These are phyloP conservation scores for Nothobranchius furzeri DNA, from an alignment of 2,113 vertebrate species.

Conservation along the genomic window DNA sequence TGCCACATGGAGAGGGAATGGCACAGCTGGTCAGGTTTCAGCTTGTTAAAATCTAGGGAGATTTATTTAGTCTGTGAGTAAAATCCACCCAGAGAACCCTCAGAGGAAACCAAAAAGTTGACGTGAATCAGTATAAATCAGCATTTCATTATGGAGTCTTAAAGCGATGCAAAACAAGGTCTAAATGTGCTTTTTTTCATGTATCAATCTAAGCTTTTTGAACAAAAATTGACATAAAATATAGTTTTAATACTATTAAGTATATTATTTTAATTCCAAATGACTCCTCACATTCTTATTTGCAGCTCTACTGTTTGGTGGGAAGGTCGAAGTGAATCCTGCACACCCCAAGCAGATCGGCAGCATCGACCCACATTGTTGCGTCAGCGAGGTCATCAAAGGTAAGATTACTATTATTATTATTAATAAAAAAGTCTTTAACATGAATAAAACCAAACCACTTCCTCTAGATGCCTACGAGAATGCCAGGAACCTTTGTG, in stretches of 20 bases:
- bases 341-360: conserved; percentile 97
- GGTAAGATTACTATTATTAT: conserved; percentile 74
- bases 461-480: conserved; percentile 89
- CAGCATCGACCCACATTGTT: conserved; percentile 93
- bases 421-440: not conserved
- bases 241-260: no score
- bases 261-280: no score
- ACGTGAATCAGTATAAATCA: not conserved
- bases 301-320: conserved; percentile 92
- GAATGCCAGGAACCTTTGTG: conserved; percentile 93
- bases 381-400: conserved; percentile 90
- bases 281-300: not conserved
- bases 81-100: not conserved
- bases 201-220: no score
- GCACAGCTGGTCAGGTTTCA: not conserved
- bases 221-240: no score
- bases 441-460: not conserved
- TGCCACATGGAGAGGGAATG: not conserved
- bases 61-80: not conserved
- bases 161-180: no score
- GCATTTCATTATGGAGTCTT: no score
- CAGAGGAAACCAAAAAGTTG: not conserved
- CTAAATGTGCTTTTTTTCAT: no score
- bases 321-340: conserved; percentile 88
- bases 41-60: not conserved